Base-by-base conservation (phyloP, 2,113 vertebrate genomes). In the Tragelaphus buxtoni region DNA sequence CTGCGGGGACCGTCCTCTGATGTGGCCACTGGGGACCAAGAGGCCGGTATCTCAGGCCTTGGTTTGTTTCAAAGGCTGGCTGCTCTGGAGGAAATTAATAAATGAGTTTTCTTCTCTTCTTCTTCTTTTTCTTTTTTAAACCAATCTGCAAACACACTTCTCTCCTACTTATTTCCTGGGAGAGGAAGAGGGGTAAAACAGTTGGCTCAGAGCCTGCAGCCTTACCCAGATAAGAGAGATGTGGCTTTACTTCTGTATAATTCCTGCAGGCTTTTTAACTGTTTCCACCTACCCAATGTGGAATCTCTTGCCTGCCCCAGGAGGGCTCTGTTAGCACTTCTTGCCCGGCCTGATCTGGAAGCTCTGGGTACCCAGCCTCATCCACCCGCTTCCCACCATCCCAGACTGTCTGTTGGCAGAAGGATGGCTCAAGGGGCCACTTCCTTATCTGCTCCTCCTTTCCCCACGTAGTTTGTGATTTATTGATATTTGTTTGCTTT, bases 311-410 rank as follows among this genome's bases (percentile, higher is more conserved):
- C 96, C 96, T 47, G 17, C 7, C 47, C 82, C 65, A 93, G 77
- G 89, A 98, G 95, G 86, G 81, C 94, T 96, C 96, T 98, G 97
- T 97, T 97, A 95, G 88, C n/a, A 74, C 86, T 87, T 91, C 91
- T 96, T 97, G 94, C 94, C 97, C 96, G 79, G 97, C 93, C 1
- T 42, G 56, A 88, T 80, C 94, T 86, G 74, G 87, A 96, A 97
- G 92, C 91, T 97, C 94, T 97, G 90, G 95, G 72, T 58, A 45
- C 92, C 90, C 94, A 65, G 80, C 87, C 77, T 96, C 95, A 30
- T 28, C 72, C 22, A 10, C 45, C 11, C 10, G 3, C 12, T 55
- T 39, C n/a, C 63, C 16, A 39, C 35, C 4, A 0, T 12, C 89
- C 72, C 63, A 93, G 91, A 97, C 97, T 98, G 96, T 95, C 74